A percentile compares a stretch with the other conserved stretches of the same genome.
phyloP scores from a whole-genome alignment of 2,888 invertebrate species.

The Caenorhabditis sulstoni region DNA sequence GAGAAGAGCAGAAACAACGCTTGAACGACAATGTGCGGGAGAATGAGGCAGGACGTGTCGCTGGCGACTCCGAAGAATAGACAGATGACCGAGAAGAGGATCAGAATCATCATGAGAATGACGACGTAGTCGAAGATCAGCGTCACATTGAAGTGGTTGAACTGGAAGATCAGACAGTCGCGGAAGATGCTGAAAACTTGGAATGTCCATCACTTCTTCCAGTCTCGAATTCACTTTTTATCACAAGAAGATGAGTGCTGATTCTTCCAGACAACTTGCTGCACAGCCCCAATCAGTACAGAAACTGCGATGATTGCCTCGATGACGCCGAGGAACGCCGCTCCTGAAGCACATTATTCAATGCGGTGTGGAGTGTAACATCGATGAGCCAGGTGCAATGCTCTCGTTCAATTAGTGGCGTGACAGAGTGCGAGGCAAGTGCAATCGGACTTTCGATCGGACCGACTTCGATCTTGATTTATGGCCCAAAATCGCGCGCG shows the following conservation, averaged over 20 bases:
- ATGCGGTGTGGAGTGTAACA: slow-evolving; percentile 5
- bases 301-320: slow-evolving; percentile 69
- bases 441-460: slow-evolving; percentile 20
- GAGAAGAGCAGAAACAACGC: slow-evolving; percentile 74
- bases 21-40: slow-evolving; percentile 77
- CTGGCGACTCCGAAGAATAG: slow-evolving; percentile 76
- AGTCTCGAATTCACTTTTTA: slow-evolving; percentile 52
- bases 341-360: slow-evolving; percentile 62
- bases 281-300: slow-evolving; percentile 68
- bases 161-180: slow-evolving; percentile 75
- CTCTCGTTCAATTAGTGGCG: slow-evolving; percentile 31
- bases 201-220: background rate
- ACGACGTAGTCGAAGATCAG: slow-evolving; percentile 77
- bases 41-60: slow-evolving; percentile 71
- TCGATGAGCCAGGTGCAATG: slow-evolving; percentile 3
- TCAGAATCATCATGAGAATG: slow-evolving; percentile 72
- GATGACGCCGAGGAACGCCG: slow-evolving; percentile 73
- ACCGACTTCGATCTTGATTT: slow-evolving; percentile 4
- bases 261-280: slow-evolving; percentile 75
- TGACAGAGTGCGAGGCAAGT: slow-evolving; percentile 36
- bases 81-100: slow-evolving; percentile 73
- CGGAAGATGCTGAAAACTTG: slow-evolving; percentile 66
- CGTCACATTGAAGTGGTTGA: slow-evolving; percentile 75
- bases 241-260: slow-evolving; percentile 64
- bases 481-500: background rate